phyloP scores from a whole-genome alignment of 2,797 vertebrate genomes.

The Galago senegalensis region DNA sequence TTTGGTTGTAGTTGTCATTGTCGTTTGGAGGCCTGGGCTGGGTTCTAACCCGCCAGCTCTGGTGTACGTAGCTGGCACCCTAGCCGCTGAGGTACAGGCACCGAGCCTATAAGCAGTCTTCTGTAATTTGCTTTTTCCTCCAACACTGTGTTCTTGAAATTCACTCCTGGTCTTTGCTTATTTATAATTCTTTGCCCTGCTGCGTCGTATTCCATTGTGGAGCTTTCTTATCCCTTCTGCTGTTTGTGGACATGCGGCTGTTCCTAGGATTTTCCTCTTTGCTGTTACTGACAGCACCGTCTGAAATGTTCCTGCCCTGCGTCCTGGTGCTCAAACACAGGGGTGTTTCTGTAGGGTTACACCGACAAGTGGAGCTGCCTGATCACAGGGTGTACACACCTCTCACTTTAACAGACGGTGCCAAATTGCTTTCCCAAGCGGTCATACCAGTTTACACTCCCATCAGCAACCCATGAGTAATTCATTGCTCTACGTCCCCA shows the following conservation, averaged over 20 bases:
- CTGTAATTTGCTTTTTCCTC: background rate
- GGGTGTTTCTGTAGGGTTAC: background rate
- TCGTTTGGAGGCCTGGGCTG: no score
- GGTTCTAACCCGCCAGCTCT: no score
- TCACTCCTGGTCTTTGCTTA: rapidly evolving
- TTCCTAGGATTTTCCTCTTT: background rate
- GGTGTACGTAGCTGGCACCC: no score
- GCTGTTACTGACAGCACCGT: background rate
- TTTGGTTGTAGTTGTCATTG: no score
- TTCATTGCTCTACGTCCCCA: background rate
- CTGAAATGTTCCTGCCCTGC: background rate
- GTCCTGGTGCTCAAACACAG: background rate
- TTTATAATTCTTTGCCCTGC: background rate
- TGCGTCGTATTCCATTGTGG: rapidly evolving
- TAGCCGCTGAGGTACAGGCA: no score
- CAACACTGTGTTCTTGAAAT: rapidly evolving
- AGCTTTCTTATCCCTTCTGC: background rate
- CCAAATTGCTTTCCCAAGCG: background rate
- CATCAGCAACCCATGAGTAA: rapidly evolving
- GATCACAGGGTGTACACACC: rapidly evolving
- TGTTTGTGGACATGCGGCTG: no score
- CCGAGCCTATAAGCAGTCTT: no score
- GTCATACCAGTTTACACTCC: background rate
- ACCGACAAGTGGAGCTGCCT: background rate
- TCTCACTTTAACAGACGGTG: rapidly evolving